phyloP scores from a whole-genome alignment of 2,113 vertebrate genomes.

The Sus scrofa region DNA sequence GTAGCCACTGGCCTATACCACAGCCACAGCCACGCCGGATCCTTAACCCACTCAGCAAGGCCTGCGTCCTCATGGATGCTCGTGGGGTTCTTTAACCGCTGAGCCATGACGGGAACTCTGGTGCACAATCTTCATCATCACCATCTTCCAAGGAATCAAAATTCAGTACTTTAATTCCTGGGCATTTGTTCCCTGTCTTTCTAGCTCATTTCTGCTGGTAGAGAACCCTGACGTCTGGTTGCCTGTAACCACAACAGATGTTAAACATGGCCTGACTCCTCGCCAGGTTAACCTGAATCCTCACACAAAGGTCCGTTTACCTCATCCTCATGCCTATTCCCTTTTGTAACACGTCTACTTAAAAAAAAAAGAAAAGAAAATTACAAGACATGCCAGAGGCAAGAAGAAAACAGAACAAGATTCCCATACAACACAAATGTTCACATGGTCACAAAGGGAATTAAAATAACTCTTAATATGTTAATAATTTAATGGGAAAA shows the following conservation, averaged over 20 bases:
- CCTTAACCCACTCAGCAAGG: too few species aligned
- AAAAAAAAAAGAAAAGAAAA: not conserved
- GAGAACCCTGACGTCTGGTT: not conserved
- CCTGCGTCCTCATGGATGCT: too few species aligned
- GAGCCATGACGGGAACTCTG: too few species aligned
- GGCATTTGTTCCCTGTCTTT: not conserved
- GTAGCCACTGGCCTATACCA: too few species aligned
- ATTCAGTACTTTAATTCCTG: not conserved
- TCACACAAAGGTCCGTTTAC: not conserved
- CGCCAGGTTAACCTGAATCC: not conserved
- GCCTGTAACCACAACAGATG: not conserved
- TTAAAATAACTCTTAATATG: not conserved
- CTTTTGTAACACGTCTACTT: not conserved
- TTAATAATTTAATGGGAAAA: not conserved
- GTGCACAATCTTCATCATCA: too few species aligned
- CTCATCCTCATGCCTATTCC: not conserved
- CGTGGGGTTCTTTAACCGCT: too few species aligned
- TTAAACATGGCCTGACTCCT: not conserved
- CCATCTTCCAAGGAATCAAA: not conserved
- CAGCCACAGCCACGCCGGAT: too few species aligned
- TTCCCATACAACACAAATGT: not conserved
- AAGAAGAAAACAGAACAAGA: not conserved
- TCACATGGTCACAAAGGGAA: not conserved
- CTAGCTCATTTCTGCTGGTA: not conserved
- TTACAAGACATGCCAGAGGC: not conserved